Base-by-base conservation (phyloP, 2,797 vertebrate species). In the Acestrorhynchus altus region DNA sequence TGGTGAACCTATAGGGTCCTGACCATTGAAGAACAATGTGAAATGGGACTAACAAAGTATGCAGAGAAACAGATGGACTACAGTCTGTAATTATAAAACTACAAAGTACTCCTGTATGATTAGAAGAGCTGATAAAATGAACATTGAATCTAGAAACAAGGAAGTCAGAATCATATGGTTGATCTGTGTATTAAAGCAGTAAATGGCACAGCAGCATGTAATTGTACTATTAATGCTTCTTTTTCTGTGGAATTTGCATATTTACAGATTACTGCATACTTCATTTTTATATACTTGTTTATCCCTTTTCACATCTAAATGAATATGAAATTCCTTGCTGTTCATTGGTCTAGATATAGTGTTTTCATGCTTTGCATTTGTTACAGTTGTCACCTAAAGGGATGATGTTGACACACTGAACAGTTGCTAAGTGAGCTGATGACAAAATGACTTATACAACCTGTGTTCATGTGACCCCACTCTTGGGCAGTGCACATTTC, bases 321-420 rank as follows among this genome's bases (percentile, higher is more conserved):
- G 8, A 51, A 44, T 26, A 11, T 40, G 18, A 8, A 7, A 49
- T 22, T 20, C 4, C 3, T 49, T 44, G 13, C 28, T 54, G 24
- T 18, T 66, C 15, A 22, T 31, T 64, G 22, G 60, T 70, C 1
- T 12, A 22, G 52, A 52, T 60, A 56, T 31, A 42, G 49, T n/a
- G n/a, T 42, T 35, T 60, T 18, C 1, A 49, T 12, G 57, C 72
- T 72, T 74, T n/a, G 86, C 86, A n/a, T 86, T 66, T 78, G 28
- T 49, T 78, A 76, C 78, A 16, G 26, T 7, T 24, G 35, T 78
- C 68, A 78, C 59, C 59, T 81, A 76, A 67, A 20, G 60, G 35
- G 67, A 78, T 0, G 75, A 85, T 91, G 87, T 87, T 90, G 87
- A 88, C 90, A 90, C 90, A 79, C 85, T 90, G 86, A 87, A 88